Conservation (phyloP, 2,113 vertebrate species). For the Cynocephalus volans region DNA sequence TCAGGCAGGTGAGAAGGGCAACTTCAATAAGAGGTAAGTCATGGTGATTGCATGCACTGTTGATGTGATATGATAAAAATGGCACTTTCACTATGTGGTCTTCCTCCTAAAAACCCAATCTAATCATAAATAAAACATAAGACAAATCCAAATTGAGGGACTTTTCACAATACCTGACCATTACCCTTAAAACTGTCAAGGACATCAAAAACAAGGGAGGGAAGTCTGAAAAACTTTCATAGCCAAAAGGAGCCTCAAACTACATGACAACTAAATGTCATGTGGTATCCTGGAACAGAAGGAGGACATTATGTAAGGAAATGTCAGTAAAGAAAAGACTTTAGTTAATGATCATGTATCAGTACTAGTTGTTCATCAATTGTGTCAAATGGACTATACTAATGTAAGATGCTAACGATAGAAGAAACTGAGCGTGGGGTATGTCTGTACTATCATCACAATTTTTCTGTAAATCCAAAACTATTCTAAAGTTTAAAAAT, state of each 20-base stretch:
- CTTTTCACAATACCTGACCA: not conserved
- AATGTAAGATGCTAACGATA: not conserved
- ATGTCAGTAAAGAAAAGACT: not conserved
- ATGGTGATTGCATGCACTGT: not conserved
- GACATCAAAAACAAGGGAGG: not conserved
- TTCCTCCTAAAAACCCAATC: not conserved
- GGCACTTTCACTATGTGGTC: not conserved
- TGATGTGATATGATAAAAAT: not conserved
- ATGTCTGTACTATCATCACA: not conserved
- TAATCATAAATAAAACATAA: not conserved
- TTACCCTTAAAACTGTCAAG: not conserved
- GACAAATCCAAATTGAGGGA: not conserved
- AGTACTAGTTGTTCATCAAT: not conserved
- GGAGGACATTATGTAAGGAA: not conserved
- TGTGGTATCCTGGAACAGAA: not conserved
- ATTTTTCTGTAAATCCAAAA: constrained; percentile 12
- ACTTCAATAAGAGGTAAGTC: not conserved
- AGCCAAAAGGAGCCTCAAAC: not conserved
- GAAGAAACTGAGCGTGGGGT: not conserved
- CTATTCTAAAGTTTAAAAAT: not conserved
- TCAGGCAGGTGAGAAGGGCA: not conserved
- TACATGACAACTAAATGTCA: not conserved
- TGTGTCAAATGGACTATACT: not conserved
- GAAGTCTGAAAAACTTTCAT: not conserved
- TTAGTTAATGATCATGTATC: not conserved